Evolutionary conservation across 2,888 invertebrate species (phyloP), one percentile per base, ranked within the genome.

Genomic region (Eupithecia dodoneata): DNA sequence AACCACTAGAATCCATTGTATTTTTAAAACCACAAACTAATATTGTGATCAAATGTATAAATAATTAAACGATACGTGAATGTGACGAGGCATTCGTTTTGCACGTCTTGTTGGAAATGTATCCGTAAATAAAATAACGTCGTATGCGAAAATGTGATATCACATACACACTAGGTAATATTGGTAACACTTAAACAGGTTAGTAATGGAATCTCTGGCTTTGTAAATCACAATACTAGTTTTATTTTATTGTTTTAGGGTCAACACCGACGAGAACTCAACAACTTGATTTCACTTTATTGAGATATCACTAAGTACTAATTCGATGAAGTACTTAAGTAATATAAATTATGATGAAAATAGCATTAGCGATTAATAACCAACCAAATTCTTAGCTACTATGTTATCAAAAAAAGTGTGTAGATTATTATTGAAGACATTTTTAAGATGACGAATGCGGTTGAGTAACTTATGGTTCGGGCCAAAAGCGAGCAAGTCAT

Each of bases 1-100:
- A 74, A 0, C n/a, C 30, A 15, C 9, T 63, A 30, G 67, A 13
- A 71, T 67, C 49, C 76, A 77, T 77, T 66, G 15, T 63, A 2
- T 42, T 15, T 6, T 41, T 66, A 63, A 0, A 18, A 4, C 13
- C 15, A 15, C 1, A 63, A 30, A 63, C 12, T 12, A 2, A 30
- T 10, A 30, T 30, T 30, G 63, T 30, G 0, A 63, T 30, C 6
- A 30, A 6, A 12, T 59, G 10, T 10, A 10, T 3, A 6, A 12
- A 63, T 63, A 10, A 63, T 63, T 30, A 10, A 63, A 12, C 10
- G 4, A 4, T 63, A n/a, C 0, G 59, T 4, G 4, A 63, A 30
- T 63, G 0, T 63, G 10, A 63, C 59, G 4, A 30, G 59, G 4
- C 59, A 9, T 42, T 66, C 0, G 12, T 18, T 15, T 66, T 9